phyloP scores from a whole-genome alignment of 1,140 invertebrate genomes.

The Daktulosphaira vitifoliae region DNA sequence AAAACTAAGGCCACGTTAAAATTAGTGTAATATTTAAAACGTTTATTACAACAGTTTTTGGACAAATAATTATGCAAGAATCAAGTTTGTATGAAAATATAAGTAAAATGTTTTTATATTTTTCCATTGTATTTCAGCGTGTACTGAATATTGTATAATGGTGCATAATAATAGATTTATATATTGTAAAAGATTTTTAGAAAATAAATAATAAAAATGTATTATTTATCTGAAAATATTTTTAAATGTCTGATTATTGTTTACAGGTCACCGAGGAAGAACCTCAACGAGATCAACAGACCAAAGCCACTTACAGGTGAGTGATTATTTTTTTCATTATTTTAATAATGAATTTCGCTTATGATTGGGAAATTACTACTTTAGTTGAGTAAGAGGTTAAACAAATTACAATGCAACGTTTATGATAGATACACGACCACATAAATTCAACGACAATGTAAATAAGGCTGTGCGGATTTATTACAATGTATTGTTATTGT shows the following conservation, averaged over 20 bases:
- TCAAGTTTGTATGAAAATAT: too few species aligned
- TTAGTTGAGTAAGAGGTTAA: slow-evolving; percentile 21
- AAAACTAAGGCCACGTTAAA: too few species aligned
- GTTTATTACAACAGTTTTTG: too few species aligned
- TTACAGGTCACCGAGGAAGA: slow-evolving; percentile 33
- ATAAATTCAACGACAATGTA: slow-evolving; percentile 25
- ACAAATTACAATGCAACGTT: slow-evolving; percentile 20
- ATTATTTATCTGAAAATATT: too few species aligned
- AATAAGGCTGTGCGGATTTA: slow-evolving; percentile 30
- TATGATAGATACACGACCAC: slow-evolving; percentile 8
- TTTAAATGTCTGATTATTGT: neutral
- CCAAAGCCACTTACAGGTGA: slow-evolving; percentile 31
- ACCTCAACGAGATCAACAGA: slow-evolving; percentile 31
- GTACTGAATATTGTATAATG: too few species aligned
- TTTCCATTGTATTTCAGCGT: too few species aligned
- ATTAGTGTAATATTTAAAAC: too few species aligned
- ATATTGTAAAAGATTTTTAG: too few species aligned
- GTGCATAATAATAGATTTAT: too few species aligned
- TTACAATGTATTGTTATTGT: slow-evolving; percentile 13
- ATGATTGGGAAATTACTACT: slow-evolving; percentile 17
- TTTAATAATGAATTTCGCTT: slow-evolving; percentile 6
- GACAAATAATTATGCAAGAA: too few species aligned
- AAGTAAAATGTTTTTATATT: too few species aligned
- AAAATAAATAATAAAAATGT: too few species aligned
- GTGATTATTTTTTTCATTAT: neutral